Percentiles rank a stretch among this genome's conserved stretches.
phyloP scores from a whole-genome alignment of 2,113 vertebrate species.

The Galbula dea region DNA sequence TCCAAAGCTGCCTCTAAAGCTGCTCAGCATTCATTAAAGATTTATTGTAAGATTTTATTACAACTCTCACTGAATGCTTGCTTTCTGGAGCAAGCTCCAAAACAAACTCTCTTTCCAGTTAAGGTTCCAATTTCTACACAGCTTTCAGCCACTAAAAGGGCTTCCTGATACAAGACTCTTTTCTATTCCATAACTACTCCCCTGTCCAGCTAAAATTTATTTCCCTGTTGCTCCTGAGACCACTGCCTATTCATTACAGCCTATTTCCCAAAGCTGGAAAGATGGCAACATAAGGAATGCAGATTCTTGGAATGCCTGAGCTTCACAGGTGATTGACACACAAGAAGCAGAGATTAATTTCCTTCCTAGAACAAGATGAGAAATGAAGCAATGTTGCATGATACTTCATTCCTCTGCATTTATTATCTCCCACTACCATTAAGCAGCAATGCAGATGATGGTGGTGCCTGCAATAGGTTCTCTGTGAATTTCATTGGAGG shows the following conservation, averaged over 20 bases:
- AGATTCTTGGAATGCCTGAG: not conserved
- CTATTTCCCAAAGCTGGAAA: not conserved
- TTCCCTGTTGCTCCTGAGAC: not conserved
- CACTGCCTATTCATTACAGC: not conserved
- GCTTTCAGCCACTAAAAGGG: not conserved
- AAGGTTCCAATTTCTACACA: not conserved
- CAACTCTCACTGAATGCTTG: not conserved
- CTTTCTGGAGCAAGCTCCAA: not conserved
- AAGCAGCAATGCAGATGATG: not conserved
- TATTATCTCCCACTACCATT: not conserved
- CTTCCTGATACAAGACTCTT: not conserved
- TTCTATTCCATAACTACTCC: not conserved
- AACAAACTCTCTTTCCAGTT: not conserved
- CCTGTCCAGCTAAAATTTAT: not conserved
- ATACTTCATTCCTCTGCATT: not conserved
- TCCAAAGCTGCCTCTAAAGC: not conserved
- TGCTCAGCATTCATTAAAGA: not conserved
- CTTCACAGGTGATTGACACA: not conserved
- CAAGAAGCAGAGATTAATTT: not conserved
- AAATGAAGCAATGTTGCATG: not conserved
- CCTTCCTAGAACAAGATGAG: not conserved
- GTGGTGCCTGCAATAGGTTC: not conserved
- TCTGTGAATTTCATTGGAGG: not conserved
- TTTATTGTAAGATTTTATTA: not conserved
- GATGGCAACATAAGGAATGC: not conserved